Evolutionary conservation across 2,797 vertebrate genomes (phyloP), one percentile per base, ranked within the genome.

Genomic region (Pantherophis vulpinus): DNA sequence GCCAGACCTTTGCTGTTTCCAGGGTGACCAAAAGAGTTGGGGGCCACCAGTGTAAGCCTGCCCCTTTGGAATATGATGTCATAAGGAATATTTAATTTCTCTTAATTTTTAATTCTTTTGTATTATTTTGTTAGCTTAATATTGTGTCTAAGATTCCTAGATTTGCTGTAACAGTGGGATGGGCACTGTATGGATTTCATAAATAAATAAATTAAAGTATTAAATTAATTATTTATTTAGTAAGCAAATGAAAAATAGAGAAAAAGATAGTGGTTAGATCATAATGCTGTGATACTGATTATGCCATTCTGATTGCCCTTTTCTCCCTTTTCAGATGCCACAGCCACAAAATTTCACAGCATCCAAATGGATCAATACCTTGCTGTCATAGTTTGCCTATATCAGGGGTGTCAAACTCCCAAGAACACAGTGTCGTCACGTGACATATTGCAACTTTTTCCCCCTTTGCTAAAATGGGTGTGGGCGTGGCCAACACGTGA

Each of bases 371-470:
- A 56, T 58, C 42, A 32, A 1, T 20, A 58, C 1, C 9, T 32
- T n/a, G 29, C 4, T 87, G 16, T 23, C 14, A 87, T 87, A 58
- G 13, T 58, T 37, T 58, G 16, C 6, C 27, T n/a, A 51, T 42
- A 25, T 27, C 23, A 61, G 23, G 58, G 1, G 1, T 58, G 58
- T 58, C 58, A 58, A 58, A 58, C 58, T 58, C 58, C 16, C 16
- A 5, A 18, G 5, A 5, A 18, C 5, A 58, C 18, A 0, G 18
- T 20, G 16, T 58, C 0, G 1, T 58, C 58, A 18, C 0, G 5
- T 58, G 58, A 58, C 5, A 1, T 20, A 18, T 20, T 5, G 5
- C 5, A 20, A 58, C 16, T 58, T 20, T 18, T 6, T 2, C 5
- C 5, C 18, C 18, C 5, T 58, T 20, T 0, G 5, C 58, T 58